Evolutionary conservation across 2,797 vertebrate species (phyloP), one percentile per base, ranked within the genome.

Genomic region (Moxostoma hubbsi): DNA sequence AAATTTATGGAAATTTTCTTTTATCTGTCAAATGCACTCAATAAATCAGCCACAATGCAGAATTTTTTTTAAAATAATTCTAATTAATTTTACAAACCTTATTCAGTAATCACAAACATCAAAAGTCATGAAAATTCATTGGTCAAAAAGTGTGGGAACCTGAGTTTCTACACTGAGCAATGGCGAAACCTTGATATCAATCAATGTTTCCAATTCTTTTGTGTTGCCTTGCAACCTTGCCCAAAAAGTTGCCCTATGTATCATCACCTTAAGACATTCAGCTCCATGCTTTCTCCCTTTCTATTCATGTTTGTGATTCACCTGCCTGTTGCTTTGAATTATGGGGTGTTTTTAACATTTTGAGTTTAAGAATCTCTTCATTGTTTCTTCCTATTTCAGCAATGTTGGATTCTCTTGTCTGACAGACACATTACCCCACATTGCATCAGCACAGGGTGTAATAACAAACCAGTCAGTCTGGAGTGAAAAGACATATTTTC

Each of bases 361-460:
- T 36, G 6, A 62, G 13, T 68, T 72, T 54, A 47, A 65, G 68
- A 18, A 47, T 57, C 77, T 65, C 61, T 51, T 74, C 64, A 57
- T 36, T 67, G 36, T 74, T 74, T 12, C 43, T 9, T 77, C 11
- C 16, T 66, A 24, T 62, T 77, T 50, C 51, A 74, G 75, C 12
- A 45, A 46, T 78, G 13, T 16, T 16, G 9, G 8, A 54, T 73
- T 68, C 15, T 82, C 65, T 65, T 53, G 74, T 68, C 64, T 78
- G 75, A 68, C 69, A 62, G 70, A 62, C 57, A 58, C 54, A 50
- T 78, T 79, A 68, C 75, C 50, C 63, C 6, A 50, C 16, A 18
- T 82, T 82, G 70, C 81, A 79, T 78, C 75, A 82, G 75, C 57
- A n/a, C 46, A 54, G 63, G 43, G 15, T 73, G 45, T 59, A 68